Evolutionary conservation across 2,113 vertebrate species (phyloP).

Genomic region (Tupaia tana): DNA sequence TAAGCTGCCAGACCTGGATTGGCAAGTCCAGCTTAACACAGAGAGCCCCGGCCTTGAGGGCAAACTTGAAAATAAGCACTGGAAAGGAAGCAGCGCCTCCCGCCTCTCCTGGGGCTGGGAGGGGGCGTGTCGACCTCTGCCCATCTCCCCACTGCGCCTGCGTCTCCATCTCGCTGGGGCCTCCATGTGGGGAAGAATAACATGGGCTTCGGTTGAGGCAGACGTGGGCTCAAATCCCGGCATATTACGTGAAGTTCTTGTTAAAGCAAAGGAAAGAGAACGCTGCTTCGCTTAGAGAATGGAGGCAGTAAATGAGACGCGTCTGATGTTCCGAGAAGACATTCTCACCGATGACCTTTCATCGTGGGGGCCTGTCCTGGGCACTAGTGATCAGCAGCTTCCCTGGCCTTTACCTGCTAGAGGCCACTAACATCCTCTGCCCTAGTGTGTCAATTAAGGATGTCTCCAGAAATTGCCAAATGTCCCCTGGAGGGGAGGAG

Average conservation of each 20-base stretch:
- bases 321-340: accelerated
- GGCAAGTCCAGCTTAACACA: accelerated
- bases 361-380: accelerated
- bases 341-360: accelerated
- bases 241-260: background rate
- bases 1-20: accelerated
- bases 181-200: background rate
- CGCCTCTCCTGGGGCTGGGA: accelerated
- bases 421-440: too few relatives aligned
- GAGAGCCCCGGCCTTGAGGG: background rate
- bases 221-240: background rate
- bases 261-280: background rate
- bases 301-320: too few relatives aligned
- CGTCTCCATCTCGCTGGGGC: accelerated
- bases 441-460: background rate
- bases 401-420: background rate
- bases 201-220: background rate
- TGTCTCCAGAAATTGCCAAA: background rate
- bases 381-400: accelerated
- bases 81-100: accelerated
- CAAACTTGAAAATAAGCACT: accelerated
- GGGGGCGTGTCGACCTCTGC: background rate
- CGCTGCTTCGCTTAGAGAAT: background rate
- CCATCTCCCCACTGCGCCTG: background rate
- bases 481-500: background rate